Evolutionary conservation across 2,888 invertebrate species (phyloP).

Genomic region (Cephonodes hylas): DNA sequence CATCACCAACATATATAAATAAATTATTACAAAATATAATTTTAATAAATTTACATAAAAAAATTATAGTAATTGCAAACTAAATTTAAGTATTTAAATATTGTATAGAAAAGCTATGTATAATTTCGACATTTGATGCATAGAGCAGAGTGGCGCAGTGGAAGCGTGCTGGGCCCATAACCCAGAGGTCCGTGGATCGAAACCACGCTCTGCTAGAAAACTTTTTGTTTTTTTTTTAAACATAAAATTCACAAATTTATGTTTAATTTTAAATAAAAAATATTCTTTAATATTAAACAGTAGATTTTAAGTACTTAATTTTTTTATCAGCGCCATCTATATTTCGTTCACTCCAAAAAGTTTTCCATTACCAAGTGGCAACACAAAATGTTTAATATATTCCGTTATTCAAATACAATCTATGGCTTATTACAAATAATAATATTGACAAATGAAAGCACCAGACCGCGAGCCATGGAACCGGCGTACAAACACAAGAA

Average conservation of each 20-base stretch:
- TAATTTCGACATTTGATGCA: slow-evolving; percentile 25
- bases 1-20: neutral
- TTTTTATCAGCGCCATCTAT: neutral
- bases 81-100: too few species aligned
- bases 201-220: slow-evolving; percentile 89
- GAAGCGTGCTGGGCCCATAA: slow-evolving; percentile 91
- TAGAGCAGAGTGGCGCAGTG: slow-evolving; percentile 88
- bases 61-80: neutral
- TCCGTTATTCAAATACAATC: neutral
- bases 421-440: neutral
- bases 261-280: neutral
- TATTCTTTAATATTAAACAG: neutral
- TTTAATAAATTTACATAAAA: neutral
- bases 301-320: too few species aligned
- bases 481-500: slow-evolving; percentile 17
- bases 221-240: slow-evolving; percentile 38
- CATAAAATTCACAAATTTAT: neutral
- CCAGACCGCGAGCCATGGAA: neutral
- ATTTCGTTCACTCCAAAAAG: neutral
- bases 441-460: slow-evolving; percentile 1
- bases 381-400: too few species aligned
- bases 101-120: neutral
- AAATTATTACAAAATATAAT: neutral
- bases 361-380: too few species aligned
- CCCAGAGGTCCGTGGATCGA: slow-evolving; percentile 95